phyloP scores from a whole-genome alignment of 2,888 invertebrate species.

The Epiblema foenella region DNA sequence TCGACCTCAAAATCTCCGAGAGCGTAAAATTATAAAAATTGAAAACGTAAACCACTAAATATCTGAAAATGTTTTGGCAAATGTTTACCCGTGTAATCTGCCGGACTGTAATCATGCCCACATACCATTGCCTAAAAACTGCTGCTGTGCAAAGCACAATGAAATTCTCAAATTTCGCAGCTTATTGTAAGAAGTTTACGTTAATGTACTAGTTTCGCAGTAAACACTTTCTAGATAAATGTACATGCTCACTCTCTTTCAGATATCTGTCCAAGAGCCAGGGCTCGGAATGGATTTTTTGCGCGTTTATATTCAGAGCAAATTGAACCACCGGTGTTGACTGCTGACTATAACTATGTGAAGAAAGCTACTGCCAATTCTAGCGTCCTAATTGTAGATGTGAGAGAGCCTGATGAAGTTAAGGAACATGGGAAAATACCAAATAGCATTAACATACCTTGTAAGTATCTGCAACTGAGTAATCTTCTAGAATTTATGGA shows the following conservation, averaged over 20 bases:
- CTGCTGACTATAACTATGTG: conserved; percentile 76
- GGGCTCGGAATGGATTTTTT: conserved; percentile 8
- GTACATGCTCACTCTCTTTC: background rate
- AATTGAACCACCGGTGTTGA: conserved; percentile 56
- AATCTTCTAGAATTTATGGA: background rate
- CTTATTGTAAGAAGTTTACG: conserved; percentile 32
- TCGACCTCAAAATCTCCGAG: background rate
- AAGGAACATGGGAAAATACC: conserved; percentile 89
- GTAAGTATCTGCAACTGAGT: conserved; percentile 76
- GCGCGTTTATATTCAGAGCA: conserved; percentile 58
- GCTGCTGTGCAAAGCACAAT: conserved; percentile 27
- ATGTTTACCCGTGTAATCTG: conserved; percentile 25
- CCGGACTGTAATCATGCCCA: conserved; percentile 26
- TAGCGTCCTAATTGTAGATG: conserved; percentile 87
- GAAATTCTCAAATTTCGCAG: conserved; percentile 52
- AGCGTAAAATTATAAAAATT: background rate
- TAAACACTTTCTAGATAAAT: conserved; percentile 34
- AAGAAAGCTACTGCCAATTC: conserved; percentile 63
- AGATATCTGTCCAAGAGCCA: conserved; percentile 20
- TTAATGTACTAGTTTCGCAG: background rate
- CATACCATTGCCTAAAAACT: conserved; percentile 25
- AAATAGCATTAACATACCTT: conserved; percentile 90
- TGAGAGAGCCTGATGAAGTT: conserved; percentile 90
- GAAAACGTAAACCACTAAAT: background rate
- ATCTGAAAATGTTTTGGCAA: conserved; percentile 16